A percentile compares a stretch with the other conserved stretches of the same genome.
These are phyloP conservation scores for Lophotriccus pileatus DNA, from an alignment of 2,797 vertebrate genomes.

Conservation along the genomic window DNA sequence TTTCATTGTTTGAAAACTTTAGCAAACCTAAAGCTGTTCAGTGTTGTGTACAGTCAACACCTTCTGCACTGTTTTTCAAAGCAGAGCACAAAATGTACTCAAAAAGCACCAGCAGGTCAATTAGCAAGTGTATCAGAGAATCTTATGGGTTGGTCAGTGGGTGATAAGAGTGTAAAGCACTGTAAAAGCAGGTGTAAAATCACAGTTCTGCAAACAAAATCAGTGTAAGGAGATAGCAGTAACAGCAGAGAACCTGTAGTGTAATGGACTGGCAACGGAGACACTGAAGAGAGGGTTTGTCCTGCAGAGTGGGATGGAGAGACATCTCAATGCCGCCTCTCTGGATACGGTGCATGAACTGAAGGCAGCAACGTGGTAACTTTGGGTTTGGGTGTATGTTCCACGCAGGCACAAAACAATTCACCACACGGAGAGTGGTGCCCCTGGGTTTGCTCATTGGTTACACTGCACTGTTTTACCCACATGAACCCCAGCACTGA, in stretches of 20 bases:
- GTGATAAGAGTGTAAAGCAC: neutral
- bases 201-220: neutral
- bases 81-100: neutral
- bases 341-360: rapidly evolving
- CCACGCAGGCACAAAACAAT: rapidly evolving
- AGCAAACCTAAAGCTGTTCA: neutral
- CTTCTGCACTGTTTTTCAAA: rapidly evolving
- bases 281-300: neutral
- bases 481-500: neutral
- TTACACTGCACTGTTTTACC: neutral
- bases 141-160: rapidly evolving
- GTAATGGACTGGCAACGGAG: no score
- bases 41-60: neutral
- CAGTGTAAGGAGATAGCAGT: neutral
- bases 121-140: neutral
- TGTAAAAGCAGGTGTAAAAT: neutral
- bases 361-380: rapidly evolving
- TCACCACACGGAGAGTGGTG: rapidly evolving
- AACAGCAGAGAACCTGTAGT: neutral
- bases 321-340: neutral
- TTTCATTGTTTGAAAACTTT: neutral
- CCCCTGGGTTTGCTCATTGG: neutral
- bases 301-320: neutral
- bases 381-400: no score
- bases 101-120: neutral